Conservation (phyloP, 2,888 invertebrate species). For the Macropis europaea region DNA sequence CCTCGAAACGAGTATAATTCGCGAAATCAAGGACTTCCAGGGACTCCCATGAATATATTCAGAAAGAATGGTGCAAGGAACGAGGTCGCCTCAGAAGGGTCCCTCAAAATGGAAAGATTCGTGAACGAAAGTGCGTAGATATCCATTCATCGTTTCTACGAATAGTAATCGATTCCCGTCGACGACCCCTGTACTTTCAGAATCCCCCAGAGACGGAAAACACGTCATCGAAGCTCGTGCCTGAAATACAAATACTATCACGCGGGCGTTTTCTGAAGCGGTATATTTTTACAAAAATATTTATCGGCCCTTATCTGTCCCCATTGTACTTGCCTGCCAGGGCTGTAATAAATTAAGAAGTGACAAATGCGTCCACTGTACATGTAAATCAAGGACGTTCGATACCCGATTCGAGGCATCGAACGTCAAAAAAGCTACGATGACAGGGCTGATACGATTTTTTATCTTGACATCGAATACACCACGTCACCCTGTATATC, state of each 20-base stretch:
- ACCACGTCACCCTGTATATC: conserved; percentile 15
- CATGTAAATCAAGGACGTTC: conserved; percentile 23
- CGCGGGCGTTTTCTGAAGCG: not conserved
- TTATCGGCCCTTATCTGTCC: conserved; percentile 37
- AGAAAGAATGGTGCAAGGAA: no score
- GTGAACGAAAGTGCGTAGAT: not conserved
- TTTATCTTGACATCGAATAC: not conserved
- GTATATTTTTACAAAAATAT: conserved; percentile 36
- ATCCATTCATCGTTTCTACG: not conserved
- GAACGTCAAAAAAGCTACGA: not conserved
- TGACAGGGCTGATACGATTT: conserved; percentile 18
- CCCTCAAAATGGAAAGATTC: no score
- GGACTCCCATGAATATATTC: no score
- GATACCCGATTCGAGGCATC: conserved; percentile 21
- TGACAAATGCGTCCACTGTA: conserved; percentile 8
- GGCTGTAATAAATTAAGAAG: conserved; percentile 32
- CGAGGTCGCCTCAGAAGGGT: no score
- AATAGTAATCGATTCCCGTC: conserved; percentile 5
- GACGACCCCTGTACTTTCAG: not conserved
- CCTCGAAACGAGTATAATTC: no score
- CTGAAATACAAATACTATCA: no score
- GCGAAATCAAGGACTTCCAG: no score
- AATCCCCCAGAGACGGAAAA: not conserved
- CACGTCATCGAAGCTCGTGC: no score
- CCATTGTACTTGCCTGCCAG: conserved; percentile 8